These are phyloP conservation scores for Drosophila auraria DNA, from an alignment of 1,140 invertebrate species.

Conservation along the genomic window DNA sequence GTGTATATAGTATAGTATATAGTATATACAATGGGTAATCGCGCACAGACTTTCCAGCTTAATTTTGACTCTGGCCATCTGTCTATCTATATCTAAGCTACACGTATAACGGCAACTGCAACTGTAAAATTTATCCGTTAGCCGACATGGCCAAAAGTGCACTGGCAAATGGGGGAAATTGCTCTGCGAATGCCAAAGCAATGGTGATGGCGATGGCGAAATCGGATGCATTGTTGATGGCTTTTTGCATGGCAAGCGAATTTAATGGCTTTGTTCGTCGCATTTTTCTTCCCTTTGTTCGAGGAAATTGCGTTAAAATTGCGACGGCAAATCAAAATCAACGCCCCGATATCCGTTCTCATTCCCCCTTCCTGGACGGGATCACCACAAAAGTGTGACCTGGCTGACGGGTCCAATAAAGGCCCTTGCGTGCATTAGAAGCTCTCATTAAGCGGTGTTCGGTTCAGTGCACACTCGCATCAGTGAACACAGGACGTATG, in stretches of 20 bases:
- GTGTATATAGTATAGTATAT: too few species aligned
- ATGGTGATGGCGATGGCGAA: slow-evolving; percentile 3
- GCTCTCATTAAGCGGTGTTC: slow-evolving; percentile 41
- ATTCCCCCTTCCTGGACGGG: slow-evolving; percentile 3
- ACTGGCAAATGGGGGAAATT: slow-evolving; percentile 14
- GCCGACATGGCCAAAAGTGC: slow-evolving; percentile 40
- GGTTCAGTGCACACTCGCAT: slow-evolving; percentile 29
- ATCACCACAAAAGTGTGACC: slow-evolving; percentile 33
- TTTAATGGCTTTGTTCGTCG: slow-evolving; percentile 61
- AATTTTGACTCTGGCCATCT: slow-evolving; percentile 8
- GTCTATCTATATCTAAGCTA: slow-evolving; percentile 10
- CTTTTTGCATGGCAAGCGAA: slow-evolving; percentile 53
- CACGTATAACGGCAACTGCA: slow-evolving; percentile 8
- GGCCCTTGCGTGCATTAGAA: slow-evolving; percentile 59
- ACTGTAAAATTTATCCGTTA: slow-evolving; percentile 43
- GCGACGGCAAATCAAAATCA: slow-evolving; percentile 13
- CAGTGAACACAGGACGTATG: slow-evolving; percentile 46
- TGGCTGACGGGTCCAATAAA: slow-evolving; percentile 50
- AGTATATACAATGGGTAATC: neutral
- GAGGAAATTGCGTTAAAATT: slow-evolving; percentile 72
- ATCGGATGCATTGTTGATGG: slow-evolving; percentile 51
- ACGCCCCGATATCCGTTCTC: slow-evolving; percentile 16
- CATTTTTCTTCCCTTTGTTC: slow-evolving; percentile 36
- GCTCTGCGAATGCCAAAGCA: neutral
- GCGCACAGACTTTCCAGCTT: neutral